Percentiles rank a stretch among this genome's conserved stretches.
phyloP scores from a whole-genome alignment of 2,797 vertebrate species.

The Cynodonichthys magdalenae region DNA sequence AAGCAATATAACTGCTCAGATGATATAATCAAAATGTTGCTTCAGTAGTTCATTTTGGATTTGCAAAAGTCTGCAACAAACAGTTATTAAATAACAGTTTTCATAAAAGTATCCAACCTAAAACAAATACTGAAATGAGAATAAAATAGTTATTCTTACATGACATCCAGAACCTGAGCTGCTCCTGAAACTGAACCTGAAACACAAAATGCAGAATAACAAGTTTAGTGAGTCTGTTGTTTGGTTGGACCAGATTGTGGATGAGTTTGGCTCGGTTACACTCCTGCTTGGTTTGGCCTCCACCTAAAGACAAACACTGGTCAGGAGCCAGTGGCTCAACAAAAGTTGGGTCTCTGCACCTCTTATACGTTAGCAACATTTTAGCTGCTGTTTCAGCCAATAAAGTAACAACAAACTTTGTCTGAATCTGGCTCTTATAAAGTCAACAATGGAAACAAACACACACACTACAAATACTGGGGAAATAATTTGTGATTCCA shows the following conservation, averaged over 20 bases:
- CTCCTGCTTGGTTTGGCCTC: conserved; percentile 52
- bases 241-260: conserved; percentile 32
- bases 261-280: conserved; percentile 51
- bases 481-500: conserved; percentile 16
- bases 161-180: not conserved
- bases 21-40: too few species aligned
- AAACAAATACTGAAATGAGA: not conserved
- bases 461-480: not conserved
- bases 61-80: too few species aligned
- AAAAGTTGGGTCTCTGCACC: conserved; percentile 41
- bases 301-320: conserved; percentile 49
- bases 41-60: too few species aligned
- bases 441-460: conserved; percentile 13
- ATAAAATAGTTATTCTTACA: too few species aligned
- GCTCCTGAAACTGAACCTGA: not conserved
- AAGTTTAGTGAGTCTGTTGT: conserved; percentile 12
- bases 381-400: conserved; percentile 46
- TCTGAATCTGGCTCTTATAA: conserved; percentile 38
- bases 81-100: too few species aligned
- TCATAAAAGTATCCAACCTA: not conserved
- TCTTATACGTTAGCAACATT: conserved; percentile 55
- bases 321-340: conserved; percentile 59
- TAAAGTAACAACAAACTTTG: conserved; percentile 59
- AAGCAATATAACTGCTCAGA: too few species aligned
- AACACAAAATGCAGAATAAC: not conserved